phyloP scores from a whole-genome alignment of 64 coral and sea anemone genomes.

The Montipora foliosa region DNA sequence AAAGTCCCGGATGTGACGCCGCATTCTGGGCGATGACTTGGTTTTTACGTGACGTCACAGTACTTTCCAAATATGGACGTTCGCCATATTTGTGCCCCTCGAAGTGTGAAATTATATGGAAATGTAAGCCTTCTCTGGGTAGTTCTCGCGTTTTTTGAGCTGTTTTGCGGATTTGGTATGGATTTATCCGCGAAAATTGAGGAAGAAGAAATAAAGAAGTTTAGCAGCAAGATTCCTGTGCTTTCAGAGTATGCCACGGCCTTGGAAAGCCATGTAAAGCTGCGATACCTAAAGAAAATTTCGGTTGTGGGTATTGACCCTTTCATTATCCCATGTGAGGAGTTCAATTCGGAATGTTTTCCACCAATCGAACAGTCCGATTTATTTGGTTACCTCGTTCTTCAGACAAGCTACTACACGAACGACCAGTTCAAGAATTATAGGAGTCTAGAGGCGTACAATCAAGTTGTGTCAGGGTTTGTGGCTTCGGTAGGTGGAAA shows the following conservation, averaged over 20 bases:
- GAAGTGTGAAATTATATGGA: constrained; percentile 50
- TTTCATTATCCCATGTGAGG: neutral
- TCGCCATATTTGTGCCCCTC: constrained; percentile 60
- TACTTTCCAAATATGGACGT: constrained; percentile 62
- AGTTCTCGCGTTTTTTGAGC: constrained; percentile 22
- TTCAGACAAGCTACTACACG: no score
- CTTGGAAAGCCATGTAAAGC: constrained; percentile 67
- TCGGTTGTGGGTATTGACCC: constrained; percentile 44
- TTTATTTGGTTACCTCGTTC: no score
- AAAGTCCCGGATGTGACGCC: no score
- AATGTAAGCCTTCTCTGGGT: constrained; percentile 23
- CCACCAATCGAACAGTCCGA: no score
- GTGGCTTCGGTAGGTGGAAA: no score
- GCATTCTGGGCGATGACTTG: neutral
- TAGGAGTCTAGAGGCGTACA: no score
- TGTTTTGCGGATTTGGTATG: constrained; percentile 45
- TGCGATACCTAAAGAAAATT: constrained; percentile 64
- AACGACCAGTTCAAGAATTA: no score
- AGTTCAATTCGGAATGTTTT: no score
- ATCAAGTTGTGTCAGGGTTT: no score
- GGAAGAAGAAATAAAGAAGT: constrained; percentile 39
- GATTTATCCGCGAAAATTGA: constrained; percentile 22
- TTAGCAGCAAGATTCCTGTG: constrained; percentile 35
- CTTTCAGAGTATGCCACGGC: constrained; percentile 61
- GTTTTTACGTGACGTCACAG: constrained; percentile 47